Percentiles rank a stretch among this genome's conserved stretches.
Evolutionary conservation across 2,888 invertebrate genomes (phyloP).

Genomic region (Sinohyriopsis cumingii): DNA sequence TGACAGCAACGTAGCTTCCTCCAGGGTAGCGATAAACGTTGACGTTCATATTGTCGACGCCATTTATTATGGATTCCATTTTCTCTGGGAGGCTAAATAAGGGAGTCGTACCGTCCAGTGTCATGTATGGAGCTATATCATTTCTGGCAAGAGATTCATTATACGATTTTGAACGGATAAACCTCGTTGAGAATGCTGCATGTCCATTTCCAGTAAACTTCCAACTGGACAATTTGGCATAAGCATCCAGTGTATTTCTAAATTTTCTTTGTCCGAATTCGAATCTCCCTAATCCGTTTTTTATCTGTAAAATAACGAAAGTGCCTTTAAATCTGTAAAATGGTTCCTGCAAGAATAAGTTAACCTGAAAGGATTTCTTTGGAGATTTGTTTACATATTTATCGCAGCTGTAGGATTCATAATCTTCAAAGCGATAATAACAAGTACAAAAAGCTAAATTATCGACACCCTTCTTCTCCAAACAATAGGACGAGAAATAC

Average conservation of each 20-base stretch:
- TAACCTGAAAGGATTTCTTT: no score
- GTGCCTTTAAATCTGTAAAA: no score
- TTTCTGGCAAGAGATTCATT: constrained; percentile 23
- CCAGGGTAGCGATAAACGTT: constrained; percentile 36
- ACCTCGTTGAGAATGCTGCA: constrained; percentile 32
- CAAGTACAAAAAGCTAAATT: no score
- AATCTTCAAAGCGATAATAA: no score
- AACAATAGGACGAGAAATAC: no score
- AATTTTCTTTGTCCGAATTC: constrained; percentile 35
- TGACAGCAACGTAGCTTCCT: constrained; percentile 31
- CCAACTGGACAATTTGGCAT: constrained; percentile 40
- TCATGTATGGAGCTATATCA: constrained; percentile 44
- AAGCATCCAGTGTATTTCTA: constrained; percentile 42
- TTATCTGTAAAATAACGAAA: constrained; percentile 78
- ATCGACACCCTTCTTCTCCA: no score
- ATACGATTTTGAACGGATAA: constrained; percentile 36
- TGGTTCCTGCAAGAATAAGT: not conserved
- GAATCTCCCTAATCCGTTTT: constrained; percentile 46
- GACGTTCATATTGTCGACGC: constrained; percentile 49
- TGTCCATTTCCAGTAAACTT: constrained; percentile 21
- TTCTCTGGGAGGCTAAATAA: constrained; percentile 23
- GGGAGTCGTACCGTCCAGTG: constrained; percentile 35
- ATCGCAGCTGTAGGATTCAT: no score
- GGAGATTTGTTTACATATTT: no score
- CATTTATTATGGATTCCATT: constrained; percentile 24